phyloP scores from a whole-genome alignment of 2,113 vertebrate genomes.

The Pteruthius melanotis region DNA sequence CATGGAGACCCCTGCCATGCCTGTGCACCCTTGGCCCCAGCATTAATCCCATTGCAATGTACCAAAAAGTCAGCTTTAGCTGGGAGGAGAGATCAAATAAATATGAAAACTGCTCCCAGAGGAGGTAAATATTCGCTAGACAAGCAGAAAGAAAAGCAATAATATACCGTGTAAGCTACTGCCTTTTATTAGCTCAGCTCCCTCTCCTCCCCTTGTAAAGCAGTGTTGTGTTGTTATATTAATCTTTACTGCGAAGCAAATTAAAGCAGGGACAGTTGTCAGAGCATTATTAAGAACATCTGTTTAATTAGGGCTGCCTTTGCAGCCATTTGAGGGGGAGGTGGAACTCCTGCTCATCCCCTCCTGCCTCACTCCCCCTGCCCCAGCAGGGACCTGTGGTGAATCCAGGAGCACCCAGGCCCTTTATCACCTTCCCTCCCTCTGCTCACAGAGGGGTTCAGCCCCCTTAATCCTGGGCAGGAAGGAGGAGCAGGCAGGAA shows the following conservation, averaged over 20 bases:
- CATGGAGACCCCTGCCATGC: background rate
- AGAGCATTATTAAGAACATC: constrained; percentile 38
- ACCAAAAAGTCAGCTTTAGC: constrained; percentile 2
- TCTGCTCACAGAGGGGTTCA: background rate
- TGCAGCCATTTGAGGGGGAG: background rate
- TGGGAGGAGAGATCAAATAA: constrained; percentile 34
- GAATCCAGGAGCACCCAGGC: background rate
- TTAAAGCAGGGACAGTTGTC: constrained; percentile 55
- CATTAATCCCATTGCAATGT: background rate
- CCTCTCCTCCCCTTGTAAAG: constrained; percentile 40
- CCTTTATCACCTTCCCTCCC: background rate
- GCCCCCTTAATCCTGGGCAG: background rate
- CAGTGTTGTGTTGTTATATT: constrained; percentile 2
- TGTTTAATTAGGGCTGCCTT: constrained; percentile 50
- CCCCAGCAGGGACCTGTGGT: background rate
- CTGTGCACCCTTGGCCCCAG: background rate
- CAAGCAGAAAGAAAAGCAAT: constrained; percentile 59
- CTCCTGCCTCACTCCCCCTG: background rate
- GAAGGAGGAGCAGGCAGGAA: background rate
- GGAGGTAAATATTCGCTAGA: constrained; percentile 48
- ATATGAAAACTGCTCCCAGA: constrained; percentile 33
- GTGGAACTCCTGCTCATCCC: background rate
- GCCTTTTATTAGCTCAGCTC: constrained; percentile 41
- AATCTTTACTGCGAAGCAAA: constrained; percentile 59
- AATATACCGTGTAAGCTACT: constrained; percentile 42